Conservation (phyloP, 1,140 invertebrate species). For the Formica exsecta region DNA sequence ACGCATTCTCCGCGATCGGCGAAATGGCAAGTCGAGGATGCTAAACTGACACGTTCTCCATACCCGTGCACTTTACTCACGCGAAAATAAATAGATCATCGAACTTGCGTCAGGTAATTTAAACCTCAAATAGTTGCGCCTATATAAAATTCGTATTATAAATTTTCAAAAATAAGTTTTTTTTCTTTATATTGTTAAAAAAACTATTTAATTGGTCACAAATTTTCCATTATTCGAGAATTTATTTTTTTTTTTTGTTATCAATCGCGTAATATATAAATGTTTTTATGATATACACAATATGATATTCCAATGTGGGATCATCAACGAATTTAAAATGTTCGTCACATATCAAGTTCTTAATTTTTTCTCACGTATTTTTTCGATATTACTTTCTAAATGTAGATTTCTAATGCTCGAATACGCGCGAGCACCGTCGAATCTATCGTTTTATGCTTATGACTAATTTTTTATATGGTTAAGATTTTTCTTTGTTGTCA, state of each 20-base stretch:
- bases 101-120: conserved; percentile 35
- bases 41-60: conserved; percentile 35
- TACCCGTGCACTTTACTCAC: conserved; percentile 37
- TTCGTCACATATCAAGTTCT: too few species aligned
- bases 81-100: conserved; percentile 47
- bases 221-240: not conserved
- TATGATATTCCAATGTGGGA: not conserved
- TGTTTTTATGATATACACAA: not conserved
- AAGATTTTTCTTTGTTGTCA: not conserved
- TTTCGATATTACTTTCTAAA: not conserved
- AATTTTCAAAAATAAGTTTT: not conserved
- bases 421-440: not conserved
- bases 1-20: conserved; percentile 6
- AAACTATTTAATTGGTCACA: too few species aligned
- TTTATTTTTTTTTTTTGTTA: not conserved
- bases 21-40: conserved; percentile 36
- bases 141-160: not conserved
- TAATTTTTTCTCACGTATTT: not conserved
- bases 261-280: not conserved
- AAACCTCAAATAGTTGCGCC: conserved; percentile 3
- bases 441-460: not conserved
- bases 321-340: not conserved
- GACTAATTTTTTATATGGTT: not conserved
- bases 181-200: not conserved
- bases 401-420: not conserved